Base-by-base conservation (phyloP, 2,113 vertebrate species). In the Eclectus roratus region DNA sequence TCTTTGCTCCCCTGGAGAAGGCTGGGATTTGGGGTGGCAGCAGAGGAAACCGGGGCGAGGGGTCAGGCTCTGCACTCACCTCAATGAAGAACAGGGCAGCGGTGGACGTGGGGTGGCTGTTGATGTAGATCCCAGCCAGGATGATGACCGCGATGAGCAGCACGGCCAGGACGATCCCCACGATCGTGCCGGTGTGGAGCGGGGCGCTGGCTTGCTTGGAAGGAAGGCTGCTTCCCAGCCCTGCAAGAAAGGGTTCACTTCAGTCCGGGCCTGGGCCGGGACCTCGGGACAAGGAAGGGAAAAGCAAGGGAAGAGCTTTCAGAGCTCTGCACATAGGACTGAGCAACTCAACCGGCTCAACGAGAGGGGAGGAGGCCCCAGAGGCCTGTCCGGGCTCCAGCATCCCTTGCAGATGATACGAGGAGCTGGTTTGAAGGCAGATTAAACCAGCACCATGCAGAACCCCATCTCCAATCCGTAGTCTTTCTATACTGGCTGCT, bases 31-130 rank as follows among this genome's bases (percentile, higher is more conserved):
- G 52, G 3, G 63, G 1, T 39, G 77, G 5, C 5, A 28, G 53
- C 60, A 13, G 7, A 73, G 37, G 49, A 43, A 61, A 55, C 47
- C 7, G 1, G 1, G 1, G 23, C 9, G 41, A 5, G 33, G 27
- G 55, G 10, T 4, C 13, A 39, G 12, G 50, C 8, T 31, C 37
- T 15, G 2, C 25, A 46, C 98, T 97, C 82, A 99, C 99, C 99
- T 99, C 98, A 25, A 99, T 98, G 98, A 99, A 98, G 98, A 99
- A 99, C 80, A 99, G 98, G 0, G 99, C 99, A 2, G 99, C 98
- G 0, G 95, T 97, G 43, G 98, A 98, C 9, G 98, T 98, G 65
- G 99, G 98, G 93, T 99, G 99, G 66, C 98, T 98, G 66, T 98
- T 98, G 97, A 99, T 98, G 97, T 99, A 99, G 50, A 99, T 98